Conservation (phyloP, 2,888 invertebrate species). For the Drosophila neonasuta region DNA sequence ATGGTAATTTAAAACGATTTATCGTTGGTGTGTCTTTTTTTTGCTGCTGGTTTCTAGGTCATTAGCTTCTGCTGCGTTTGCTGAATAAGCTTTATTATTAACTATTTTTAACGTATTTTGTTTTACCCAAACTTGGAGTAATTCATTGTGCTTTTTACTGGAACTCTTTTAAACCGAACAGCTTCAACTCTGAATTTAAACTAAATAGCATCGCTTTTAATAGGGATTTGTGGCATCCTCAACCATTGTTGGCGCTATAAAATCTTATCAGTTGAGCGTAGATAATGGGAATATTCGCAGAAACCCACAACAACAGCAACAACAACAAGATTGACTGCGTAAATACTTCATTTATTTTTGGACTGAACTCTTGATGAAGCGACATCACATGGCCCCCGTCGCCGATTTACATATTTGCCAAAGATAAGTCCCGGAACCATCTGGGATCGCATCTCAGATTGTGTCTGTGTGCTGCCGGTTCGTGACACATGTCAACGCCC, state of each 20-base stretch:
- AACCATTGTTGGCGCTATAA: background rate
- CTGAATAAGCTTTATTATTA: conserved; percentile 10
- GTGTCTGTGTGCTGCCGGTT: conserved; percentile 4
- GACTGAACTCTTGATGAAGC: conserved; percentile 30
- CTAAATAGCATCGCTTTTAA: conserved; percentile 36
- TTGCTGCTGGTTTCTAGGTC: conserved; percentile 53
- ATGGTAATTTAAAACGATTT: conserved; percentile 58
- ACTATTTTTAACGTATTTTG: background rate
- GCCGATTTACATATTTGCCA: conserved; percentile 34
- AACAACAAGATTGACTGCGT: conserved; percentile 50
- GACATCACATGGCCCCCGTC: conserved; percentile 34
- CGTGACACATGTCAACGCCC: conserved; percentile 33
- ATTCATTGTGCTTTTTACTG: conserved; percentile 4
- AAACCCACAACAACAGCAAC: conserved; percentile 7
- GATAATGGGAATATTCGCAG: conserved; percentile 39
- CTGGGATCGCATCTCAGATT: conserved; percentile 6
- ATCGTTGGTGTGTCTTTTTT: conserved; percentile 5
- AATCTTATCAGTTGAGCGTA: conserved; percentile 45
- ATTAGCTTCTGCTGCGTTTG: conserved; percentile 66
- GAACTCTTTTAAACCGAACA: conserved; percentile 9
- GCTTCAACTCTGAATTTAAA: conserved; percentile 36
- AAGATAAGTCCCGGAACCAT: conserved; percentile 37
- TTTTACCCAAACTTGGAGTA: conserved; percentile 40
- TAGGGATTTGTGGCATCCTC: conserved; percentile 17
- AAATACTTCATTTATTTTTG: conserved; percentile 72